Evolutionary conservation across 2,113 vertebrate genomes (phyloP).

Genomic region (Morone saxatilis): DNA sequence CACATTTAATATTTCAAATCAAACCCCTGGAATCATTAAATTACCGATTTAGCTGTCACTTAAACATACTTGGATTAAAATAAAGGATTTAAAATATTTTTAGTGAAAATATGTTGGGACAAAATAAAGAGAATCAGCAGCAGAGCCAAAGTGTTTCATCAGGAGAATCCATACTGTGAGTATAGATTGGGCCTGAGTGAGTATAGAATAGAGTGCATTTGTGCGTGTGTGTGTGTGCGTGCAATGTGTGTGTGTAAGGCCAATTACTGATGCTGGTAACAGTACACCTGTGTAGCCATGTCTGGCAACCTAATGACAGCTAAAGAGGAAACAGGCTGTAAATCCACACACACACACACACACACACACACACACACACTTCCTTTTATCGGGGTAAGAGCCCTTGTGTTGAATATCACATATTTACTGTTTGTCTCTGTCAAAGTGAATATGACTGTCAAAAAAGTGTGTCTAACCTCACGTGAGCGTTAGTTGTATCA

Average conservation of each 20-base stretch:
- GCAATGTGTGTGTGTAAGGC: constrained; percentile 30
- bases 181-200: constrained; percentile 50
- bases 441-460: constrained; percentile 35
- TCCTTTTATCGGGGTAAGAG: constrained; percentile 21
- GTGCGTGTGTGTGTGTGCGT: background rate
- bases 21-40: constrained; percentile 7
- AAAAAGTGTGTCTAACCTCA: constrained; percentile 9
- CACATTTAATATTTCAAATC: background rate
- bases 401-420: constrained; percentile 40
- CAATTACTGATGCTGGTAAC: constrained; percentile 75
- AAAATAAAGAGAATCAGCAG: constrained; percentile 35
- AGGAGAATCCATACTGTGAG: constrained; percentile 60
- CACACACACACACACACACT: constrained; percentile 40
- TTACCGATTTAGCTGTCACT: background rate
- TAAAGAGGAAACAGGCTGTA: constrained; percentile 78
- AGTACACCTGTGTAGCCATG: constrained; percentile 78
- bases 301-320: constrained; percentile 79
- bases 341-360: constrained; percentile 60
- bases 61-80: background rate
- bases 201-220: constrained; percentile 41
- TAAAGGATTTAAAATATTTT: background rate
- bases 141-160: constrained; percentile 53
- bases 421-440: constrained; percentile 46
- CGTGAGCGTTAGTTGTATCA: background rate
- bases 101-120: background rate